Evolutionary conservation across 2,797 vertebrate genomes (phyloP), one percentile per base, ranked within the genome.

Genomic region (Lagocephalus sceleratus): DNA sequence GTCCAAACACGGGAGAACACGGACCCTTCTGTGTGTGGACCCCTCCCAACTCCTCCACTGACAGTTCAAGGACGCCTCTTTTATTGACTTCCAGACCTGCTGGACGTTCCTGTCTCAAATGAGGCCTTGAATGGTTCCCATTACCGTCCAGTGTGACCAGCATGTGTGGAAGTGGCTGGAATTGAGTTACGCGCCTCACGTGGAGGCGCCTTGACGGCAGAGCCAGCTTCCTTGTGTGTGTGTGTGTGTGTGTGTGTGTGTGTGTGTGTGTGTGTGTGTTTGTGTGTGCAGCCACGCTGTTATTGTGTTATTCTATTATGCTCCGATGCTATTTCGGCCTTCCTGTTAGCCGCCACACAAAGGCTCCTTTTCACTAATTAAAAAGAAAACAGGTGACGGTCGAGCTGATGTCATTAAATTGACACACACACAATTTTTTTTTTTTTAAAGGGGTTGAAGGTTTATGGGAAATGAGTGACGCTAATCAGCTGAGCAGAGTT

Each of bases 241-340:
- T 26, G 2, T 26, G 25, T 26, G 25, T 29, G 26, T 29, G 26
- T 29, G 32, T 14, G 7, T 58, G 66, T 60, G 48, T 82, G 74
- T n/a, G 26, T 10, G 3, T 29, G 26, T 26, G 25, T 26, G 2
- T 26, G 25, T 26, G 25, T 29, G 26, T 29, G 26, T 29, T 10
- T 14, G 7, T 58, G 66, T 60, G 48, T 82, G 74, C 22, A 6
- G 61, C 70, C 54, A 35, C 64, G 70, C 54, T 51, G 43, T 87
- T 76, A 89, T 87, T 68, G 57, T 62, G 67, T 88, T 84, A 86
- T 72, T 70, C 63, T 59, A 78, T 88, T 83, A 83, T 9, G 57
- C 52, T 11, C 52, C 19, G 51, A 64, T 51, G 73, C 60, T 47
- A 74, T 47, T 55, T 47, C 51, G 23, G 57, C 53, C 14, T 5